Base-by-base conservation (phyloP, 2,113 vertebrate species). In the Trochalopteron elliotii region DNA sequence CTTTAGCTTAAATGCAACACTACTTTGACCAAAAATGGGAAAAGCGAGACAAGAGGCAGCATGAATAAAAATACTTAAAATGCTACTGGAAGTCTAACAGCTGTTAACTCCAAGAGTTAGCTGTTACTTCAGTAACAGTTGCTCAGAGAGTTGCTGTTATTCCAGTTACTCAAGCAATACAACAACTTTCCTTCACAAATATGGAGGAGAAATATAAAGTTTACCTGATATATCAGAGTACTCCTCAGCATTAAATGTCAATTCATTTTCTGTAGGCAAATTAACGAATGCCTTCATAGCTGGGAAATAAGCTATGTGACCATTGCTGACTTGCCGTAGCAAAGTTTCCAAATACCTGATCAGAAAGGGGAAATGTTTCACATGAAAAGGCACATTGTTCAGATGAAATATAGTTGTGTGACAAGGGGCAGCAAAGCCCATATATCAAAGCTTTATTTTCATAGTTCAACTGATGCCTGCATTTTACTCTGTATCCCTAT, bases 271-370 rank as follows among this genome's bases (percentile, higher is more conserved):
- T 7, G 99, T 99, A 74, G 99, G 99, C 94, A 99, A 98, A 94
- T 99, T 99, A 94, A 99, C 99, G 70, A 99, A 99, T 31, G 99
- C 99, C 97, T 99, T 99, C 99, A 99, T 99, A 76, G 99, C 99
- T 28, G 99, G 99, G 91, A 99, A 99, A 97, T 99, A 99, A 63
- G 99, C 99, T 96, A 99, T 99, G 97, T 99, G 99, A 57, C 99
- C 99, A 80, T 99, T 99, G 97, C 99, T 99, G 93, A 99, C 99
- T 98, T 99, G 99, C 77, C 99, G 98, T 84, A 99, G 98, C 96
- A 99, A 98, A 42, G 99, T 99, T 98, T 99, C 99, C 98, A 99
- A 98, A 95, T 99, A 99, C 99, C 99, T 99, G 55, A 85, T 30
- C n/a, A 93, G 82, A 94, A 97, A 89, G 42, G 24, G 67, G 82